A percentile compares a stretch with the other conserved stretches of the same genome.
Evolutionary conservation across 2,113 vertebrate genomes (phyloP).

Genomic region (Bettongia penicillata): DNA sequence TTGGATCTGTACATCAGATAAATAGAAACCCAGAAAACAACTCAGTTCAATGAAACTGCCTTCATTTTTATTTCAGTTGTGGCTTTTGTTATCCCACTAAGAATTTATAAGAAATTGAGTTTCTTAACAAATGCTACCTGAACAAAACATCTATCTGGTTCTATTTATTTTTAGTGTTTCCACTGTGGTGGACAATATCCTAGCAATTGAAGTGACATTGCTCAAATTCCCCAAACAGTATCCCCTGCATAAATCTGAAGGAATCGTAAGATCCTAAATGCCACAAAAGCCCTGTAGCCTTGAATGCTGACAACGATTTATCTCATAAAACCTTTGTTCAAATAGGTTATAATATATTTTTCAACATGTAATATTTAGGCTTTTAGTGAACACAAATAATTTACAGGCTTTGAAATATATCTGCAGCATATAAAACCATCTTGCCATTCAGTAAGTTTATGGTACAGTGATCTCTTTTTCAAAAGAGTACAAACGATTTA

Average conservation of each 20-base stretch:
- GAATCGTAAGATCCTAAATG: neutral
- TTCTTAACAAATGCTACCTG: slow-evolving; percentile 14
- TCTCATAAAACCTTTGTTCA: neutral
- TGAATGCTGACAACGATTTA: neutral
- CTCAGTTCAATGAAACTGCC: neutral
- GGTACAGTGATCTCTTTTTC: neutral
- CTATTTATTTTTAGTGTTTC: slow-evolving; percentile 42
- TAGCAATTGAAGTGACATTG: neutral
- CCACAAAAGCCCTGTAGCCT: neutral
- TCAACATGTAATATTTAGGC: accelerated
- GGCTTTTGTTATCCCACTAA: slow-evolving; percentile 15
- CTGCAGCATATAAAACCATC: neutral
- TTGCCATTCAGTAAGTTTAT: neutral
- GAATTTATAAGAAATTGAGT: slow-evolving; percentile 42
- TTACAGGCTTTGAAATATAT: neutral
- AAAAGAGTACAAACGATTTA: neutral
- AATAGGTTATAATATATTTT: neutral
- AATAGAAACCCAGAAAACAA: slow-evolving; percentile 13
- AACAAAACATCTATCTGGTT: slow-evolving; percentile 20
- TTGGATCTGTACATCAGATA: slow-evolving; percentile 32
- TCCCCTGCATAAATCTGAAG: neutral
- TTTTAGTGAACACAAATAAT: neutral
- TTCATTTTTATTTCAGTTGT: slow-evolving; percentile 46
- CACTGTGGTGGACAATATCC: neutral
- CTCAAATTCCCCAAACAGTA: neutral